A percentile compares a stretch with the other conserved stretches of the same genome.
Evolutionary conservation across 2,113 vertebrate genomes (phyloP).

Genomic region (Promerops cafer): DNA sequence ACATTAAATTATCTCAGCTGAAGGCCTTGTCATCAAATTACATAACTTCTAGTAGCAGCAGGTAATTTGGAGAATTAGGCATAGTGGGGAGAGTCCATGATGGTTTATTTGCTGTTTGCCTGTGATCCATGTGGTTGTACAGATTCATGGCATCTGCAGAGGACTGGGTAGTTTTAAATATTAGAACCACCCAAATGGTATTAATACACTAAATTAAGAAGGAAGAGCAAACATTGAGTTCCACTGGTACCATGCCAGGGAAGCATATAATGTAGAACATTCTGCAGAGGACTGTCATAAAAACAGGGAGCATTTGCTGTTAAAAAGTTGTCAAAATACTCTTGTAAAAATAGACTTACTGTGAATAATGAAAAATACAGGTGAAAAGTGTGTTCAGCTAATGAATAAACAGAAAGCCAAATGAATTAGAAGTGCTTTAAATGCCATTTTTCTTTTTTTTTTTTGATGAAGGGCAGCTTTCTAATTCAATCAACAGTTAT

Average conservation of each 20-base stretch:
- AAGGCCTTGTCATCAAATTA: not conserved
- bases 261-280: not conserved
- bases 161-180: not conserved
- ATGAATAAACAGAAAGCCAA: not conserved
- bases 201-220: not conserved
- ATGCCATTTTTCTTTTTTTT: not conserved
- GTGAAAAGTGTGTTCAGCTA: conserved; percentile 33
- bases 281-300: conserved; percentile 12
- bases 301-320: conserved; percentile 13
- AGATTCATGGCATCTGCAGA: not conserved
- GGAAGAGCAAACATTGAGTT: not conserved
- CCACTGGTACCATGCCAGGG: not conserved
- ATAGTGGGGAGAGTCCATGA: not conserved
- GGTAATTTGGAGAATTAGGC: not conserved
- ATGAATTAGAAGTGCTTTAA: not conserved
- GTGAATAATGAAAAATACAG: conserved; percentile 34
- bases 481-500: not conserved
- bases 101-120: not conserved
- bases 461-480: not conserved
- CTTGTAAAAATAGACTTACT: conserved; percentile 29
- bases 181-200: not conserved
- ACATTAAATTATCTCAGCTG: not conserved
- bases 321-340: conserved; percentile 51
- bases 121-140: not conserved
- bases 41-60: not conserved